phyloP scores from a whole-genome alignment of 2,113 vertebrate species.

The Corythornis vintsioides region DNA sequence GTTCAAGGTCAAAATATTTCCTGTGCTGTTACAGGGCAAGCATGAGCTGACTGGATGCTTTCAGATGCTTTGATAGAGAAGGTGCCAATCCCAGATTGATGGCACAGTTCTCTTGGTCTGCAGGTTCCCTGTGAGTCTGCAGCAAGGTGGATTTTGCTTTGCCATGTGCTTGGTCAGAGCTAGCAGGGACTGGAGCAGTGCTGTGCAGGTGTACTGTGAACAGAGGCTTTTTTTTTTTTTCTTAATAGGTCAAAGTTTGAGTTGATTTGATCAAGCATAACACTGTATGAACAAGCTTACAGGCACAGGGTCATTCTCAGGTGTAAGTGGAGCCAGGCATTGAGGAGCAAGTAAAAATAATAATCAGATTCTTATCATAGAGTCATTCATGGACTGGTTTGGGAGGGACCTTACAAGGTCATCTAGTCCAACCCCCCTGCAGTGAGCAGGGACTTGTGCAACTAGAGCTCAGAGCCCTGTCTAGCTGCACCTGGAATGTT shows the following conservation, averaged over 20 bases:
- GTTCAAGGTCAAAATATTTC: not conserved
- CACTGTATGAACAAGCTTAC: fast-evolving
- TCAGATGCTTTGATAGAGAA: not conserved
- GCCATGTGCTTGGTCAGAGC: not conserved
- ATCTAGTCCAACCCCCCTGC: no score
- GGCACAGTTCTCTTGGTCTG: no score
- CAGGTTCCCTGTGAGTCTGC: not conserved
- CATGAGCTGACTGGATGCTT: not conserved
- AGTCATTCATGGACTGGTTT: no score
- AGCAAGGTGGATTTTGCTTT: not conserved
- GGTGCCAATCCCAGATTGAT: not conserved
- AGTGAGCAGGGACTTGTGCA: no score
- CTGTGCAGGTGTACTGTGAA: not conserved
- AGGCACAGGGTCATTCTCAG: not conserved
- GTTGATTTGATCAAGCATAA: not conserved
- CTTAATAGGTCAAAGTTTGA: not conserved
- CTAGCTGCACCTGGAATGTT: no score
- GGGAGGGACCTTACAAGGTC: no score
- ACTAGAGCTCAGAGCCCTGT: no score
- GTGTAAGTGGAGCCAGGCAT: not conserved
- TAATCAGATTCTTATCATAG: not conserved
- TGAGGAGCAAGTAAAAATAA: not conserved
- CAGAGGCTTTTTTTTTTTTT: no score
- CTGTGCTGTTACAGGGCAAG: fast-evolving
- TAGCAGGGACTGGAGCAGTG: fast-evolving